These are phyloP conservation scores for Orientallactaga bullata DNA, from an alignment of 2,113 vertebrate species.

Conservation along the genomic window DNA sequence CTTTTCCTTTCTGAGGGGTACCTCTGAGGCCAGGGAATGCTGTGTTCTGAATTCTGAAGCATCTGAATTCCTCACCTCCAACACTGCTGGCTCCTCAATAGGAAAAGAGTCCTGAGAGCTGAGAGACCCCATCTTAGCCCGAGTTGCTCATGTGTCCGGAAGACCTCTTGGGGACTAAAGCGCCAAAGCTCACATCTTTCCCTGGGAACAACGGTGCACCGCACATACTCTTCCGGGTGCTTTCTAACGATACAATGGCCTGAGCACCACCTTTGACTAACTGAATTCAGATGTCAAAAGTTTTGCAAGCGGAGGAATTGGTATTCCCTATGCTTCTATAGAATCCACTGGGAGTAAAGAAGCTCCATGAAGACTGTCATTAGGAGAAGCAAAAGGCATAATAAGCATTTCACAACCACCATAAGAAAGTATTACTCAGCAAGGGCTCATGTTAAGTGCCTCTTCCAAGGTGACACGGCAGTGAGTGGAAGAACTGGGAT, in stretches of 20 bases:
- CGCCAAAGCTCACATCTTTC: not conserved
- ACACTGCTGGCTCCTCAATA: not conserved
- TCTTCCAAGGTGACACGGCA: not conserved
- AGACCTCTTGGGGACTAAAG: not conserved
- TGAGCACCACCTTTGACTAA: not conserved
- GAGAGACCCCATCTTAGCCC: too few relatives aligned
- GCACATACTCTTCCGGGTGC: not conserved
- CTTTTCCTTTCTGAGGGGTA: slow-evolving; percentile 47
- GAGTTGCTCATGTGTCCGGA: too few relatives aligned
- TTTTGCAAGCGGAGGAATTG: not conserved
- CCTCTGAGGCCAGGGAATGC: not conserved
- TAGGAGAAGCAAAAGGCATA: not conserved
- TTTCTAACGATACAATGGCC: not conserved
- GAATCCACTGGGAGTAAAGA: not conserved
- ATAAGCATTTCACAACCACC: not conserved
- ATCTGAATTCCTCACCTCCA: not conserved
- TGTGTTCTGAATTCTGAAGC: not conserved
- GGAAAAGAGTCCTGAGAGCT: not conserved
- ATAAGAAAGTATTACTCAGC: not conserved
- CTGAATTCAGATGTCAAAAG: not conserved
- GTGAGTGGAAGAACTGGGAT: not conserved
- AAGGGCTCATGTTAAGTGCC: slow-evolving; percentile 1
- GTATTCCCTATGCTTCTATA: not conserved
- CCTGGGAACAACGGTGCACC: not conserved
- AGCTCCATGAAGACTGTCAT: not conserved